These are phyloP conservation scores for Eulemur coronatus DNA, from an alignment of 2,797 vertebrate species.

Conservation along the genomic window DNA sequence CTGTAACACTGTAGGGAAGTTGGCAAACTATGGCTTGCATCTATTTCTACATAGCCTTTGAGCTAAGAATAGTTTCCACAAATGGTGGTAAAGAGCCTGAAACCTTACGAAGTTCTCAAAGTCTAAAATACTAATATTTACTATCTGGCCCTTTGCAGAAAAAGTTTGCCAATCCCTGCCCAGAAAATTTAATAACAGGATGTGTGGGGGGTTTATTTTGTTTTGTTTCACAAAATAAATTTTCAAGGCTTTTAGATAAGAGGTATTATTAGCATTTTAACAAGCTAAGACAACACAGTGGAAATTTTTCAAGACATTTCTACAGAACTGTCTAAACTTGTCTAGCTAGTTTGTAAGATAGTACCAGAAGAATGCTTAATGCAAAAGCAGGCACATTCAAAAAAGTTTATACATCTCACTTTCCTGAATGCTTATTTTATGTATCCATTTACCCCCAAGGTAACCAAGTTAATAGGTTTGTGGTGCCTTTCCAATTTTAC, in stretches of 20 bases:
- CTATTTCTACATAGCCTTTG: background rate
- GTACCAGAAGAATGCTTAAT: background rate
- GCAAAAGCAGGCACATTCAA: background rate
- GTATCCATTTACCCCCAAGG: background rate
- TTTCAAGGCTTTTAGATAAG: slow-evolving; percentile 32
- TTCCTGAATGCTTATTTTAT: background rate
- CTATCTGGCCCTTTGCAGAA: background rate
- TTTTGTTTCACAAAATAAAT: background rate
- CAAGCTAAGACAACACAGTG: background rate
- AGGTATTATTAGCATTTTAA: background rate
- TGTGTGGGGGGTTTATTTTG: background rate
- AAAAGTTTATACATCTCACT: background rate
- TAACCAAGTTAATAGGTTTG: background rate
- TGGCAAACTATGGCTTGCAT: background rate
- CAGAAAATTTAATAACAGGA: background rate
- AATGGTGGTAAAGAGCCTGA: background rate
- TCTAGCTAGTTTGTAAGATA: background rate
- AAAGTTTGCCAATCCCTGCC: background rate
- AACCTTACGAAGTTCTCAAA: background rate
- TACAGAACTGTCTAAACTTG: background rate
- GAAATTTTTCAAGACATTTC: background rate
- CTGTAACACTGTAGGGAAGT: background rate
- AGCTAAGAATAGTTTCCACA: background rate
- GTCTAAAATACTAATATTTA: background rate
- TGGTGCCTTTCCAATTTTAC: background rate